These are phyloP conservation scores for Lapara coniferarum DNA, from an alignment of 2,888 invertebrate genomes.

Conservation along the genomic window DNA sequence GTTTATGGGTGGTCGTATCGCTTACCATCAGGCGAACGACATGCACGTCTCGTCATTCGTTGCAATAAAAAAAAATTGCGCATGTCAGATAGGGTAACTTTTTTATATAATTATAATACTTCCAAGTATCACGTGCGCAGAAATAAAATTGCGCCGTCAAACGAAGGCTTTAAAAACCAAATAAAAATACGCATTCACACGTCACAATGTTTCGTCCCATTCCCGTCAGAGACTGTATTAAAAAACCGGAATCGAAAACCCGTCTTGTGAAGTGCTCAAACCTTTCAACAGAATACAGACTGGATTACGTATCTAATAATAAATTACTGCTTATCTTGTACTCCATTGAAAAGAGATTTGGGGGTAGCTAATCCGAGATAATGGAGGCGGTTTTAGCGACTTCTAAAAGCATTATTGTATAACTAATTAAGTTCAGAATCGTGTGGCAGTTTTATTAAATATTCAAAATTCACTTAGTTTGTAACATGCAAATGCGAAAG, in stretches of 20 bases:
- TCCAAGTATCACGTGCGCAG: too few species aligned
- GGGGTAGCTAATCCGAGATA: conserved; percentile 51
- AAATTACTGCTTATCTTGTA: conserved; percentile 50
- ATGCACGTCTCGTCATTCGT: too few species aligned
- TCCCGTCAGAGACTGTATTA: neutral
- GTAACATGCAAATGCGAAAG: neutral
- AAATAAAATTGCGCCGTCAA: too few species aligned
- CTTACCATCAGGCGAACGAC: too few species aligned
- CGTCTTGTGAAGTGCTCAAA: conserved; percentile 30
- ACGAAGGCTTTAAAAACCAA: neutral
- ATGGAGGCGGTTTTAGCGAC: conserved; percentile 38
- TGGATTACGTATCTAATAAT: conserved; percentile 42
- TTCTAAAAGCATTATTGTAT: neutral
- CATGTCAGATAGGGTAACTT: too few species aligned
- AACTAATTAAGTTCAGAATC: neutral
- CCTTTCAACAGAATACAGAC: conserved; percentile 31
- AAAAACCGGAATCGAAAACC: conserved; percentile 4
- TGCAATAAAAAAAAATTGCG: too few species aligned
- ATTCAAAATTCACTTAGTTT: neutral
- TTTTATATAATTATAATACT: too few species aligned
- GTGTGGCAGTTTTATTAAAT: neutral
- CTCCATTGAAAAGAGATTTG: conserved; percentile 54
- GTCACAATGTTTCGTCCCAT: neutral
- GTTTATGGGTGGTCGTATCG: too few species aligned
- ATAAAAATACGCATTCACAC: neutral